Evolutionary conservation across 2,113 vertebrate genomes (phyloP).

Genomic region (Psilopogon haemacephalus): DNA sequence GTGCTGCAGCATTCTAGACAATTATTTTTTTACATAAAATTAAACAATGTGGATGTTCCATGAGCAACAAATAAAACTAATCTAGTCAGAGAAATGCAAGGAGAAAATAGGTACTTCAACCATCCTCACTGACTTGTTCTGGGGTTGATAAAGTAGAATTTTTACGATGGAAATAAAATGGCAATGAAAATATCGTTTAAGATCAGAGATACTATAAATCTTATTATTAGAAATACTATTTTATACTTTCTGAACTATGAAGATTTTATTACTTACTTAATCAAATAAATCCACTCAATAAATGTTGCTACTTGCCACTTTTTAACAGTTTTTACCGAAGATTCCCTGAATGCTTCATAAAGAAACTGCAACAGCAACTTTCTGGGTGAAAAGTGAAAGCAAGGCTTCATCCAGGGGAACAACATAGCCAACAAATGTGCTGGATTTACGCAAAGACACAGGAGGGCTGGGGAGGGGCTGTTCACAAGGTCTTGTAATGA

Average conservation of each 20-base stretch:
- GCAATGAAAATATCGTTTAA: slow-evolving; percentile 45
- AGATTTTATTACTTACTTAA: slow-evolving; percentile 55
- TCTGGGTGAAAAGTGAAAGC: not conserved
- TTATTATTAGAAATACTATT: slow-evolving; percentile 45
- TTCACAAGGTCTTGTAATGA: no score
- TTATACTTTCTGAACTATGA: slow-evolving; percentile 31
- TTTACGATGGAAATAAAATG: slow-evolving; percentile 44
- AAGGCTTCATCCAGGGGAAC: not conserved
- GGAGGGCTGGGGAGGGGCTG: no score
- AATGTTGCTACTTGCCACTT: not conserved
- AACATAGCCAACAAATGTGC: not conserved
- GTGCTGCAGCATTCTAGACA: not conserved
- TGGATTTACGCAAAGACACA: not conserved
- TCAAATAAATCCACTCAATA: slow-evolving; percentile 38
- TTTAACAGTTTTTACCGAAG: slow-evolving; percentile 1
- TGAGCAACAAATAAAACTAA: slow-evolving; percentile 3
- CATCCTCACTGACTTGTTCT: not conserved
- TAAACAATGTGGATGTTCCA: not conserved
- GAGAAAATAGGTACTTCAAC: not conserved
- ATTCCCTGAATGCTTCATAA: not conserved
- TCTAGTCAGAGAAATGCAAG: slow-evolving; percentile 7
- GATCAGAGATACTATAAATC: not conserved
- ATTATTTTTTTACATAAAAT: slow-evolving; percentile 15
- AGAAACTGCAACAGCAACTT: not conserved
- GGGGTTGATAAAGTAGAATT: not conserved